Base-by-base conservation (phyloP, 2,888 invertebrate genomes). In the Augiades crinisus region DNA sequence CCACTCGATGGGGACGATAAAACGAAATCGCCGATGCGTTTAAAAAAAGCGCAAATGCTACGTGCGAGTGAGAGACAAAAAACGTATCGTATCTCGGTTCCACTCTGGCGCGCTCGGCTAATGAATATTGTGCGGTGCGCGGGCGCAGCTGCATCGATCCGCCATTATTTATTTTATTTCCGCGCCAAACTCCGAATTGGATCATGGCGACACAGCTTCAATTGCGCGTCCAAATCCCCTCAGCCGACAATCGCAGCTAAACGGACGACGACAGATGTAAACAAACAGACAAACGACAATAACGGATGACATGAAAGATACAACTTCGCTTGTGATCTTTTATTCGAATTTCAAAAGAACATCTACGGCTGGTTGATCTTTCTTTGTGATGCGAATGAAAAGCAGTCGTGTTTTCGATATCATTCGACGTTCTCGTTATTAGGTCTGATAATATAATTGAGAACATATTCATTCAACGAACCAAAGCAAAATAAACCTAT, bases 131-230 rank as follows among this genome's bases (percentile, higher is more conserved):
- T 31, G 70, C 50, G 46, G 68, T 75, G 81, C 81, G 81, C 83
- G 62, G 66, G 73, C 81, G 86, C 87, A 82, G 83, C 85, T 84
- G 87, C 83, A 70, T 69, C 75, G 73, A 75, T 81, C 81, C 78
- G 77, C 81, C 81, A 84, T 86, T 86, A 87, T 86, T 84, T 88
- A 84, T 88, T 85, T 85, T 82, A 83, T 82, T 84, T 81, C 80
- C 83, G 86, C 82, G 85, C 83, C 83, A 86, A 84, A 81, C 75
- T 61, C 71, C 73, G 78, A 86, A 86, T 85, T 86, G 85, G 84
- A 86, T 86, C 83, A 81, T 68, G 72, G 77, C 71, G 78, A 87
- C 88, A 85, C 83, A 84, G 74, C 83, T 85, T 83, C 83, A 89
- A 89, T 88, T 88, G 89, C 74, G 81, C 89, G 83, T 82, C 75